A percentile compares a stretch with the other conserved stretches of the same genome.
Evolutionary conservation across 1,140 invertebrate species (phyloP).

Genomic region (Anastrepha ludens): DNA sequence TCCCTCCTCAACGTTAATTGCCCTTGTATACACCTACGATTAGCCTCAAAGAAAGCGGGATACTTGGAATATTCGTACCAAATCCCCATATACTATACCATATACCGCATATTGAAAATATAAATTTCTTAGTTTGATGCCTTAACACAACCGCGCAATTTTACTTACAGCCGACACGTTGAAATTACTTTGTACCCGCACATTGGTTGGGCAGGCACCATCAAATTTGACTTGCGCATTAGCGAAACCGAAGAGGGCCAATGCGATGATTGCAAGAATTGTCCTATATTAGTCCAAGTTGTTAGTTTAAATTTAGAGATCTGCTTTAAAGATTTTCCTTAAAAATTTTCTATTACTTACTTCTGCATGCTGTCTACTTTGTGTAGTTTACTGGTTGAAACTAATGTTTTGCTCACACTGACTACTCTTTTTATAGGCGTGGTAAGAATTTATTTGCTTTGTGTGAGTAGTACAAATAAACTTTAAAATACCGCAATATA

Average conservation of each 20-base stretch:
- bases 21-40: constrained; percentile 82
- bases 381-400: background rate
- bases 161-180: background rate
- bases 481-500: no score
- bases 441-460: background rate
- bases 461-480: no score
- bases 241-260: background rate
- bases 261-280: background rate
- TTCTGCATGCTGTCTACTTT: background rate
- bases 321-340: background rate
- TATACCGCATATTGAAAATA: background rate
- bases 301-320: background rate
- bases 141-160: background rate
- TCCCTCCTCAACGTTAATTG: constrained; percentile 78
- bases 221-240: constrained; percentile 16
- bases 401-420: background rate
- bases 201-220: constrained; percentile 46
- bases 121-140: background rate
- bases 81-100: constrained; percentile 78
- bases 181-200: constrained; percentile 24
- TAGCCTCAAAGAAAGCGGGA: constrained; percentile 82
- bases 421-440: background rate
- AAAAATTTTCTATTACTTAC: background rate
- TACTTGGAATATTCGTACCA: constrained; percentile 87
- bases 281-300: background rate